Base-by-base conservation (phyloP, 2,888 invertebrate genomes). In the Electrophaes corylata region DNA sequence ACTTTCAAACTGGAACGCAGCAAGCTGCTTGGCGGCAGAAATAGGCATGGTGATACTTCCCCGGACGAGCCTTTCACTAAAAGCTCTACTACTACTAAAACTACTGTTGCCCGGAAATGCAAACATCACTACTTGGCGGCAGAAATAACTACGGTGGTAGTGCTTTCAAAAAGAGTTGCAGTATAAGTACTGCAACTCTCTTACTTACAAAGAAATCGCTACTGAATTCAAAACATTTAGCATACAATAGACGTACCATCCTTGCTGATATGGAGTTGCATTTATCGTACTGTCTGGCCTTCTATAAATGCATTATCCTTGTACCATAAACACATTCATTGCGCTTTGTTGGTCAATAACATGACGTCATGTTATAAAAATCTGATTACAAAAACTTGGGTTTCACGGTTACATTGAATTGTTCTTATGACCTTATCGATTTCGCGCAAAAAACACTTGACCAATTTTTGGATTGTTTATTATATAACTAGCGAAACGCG, bases 191-290 rank as follows among this genome's bases (percentile, higher is more conserved):
- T n/a, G n/a, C n/a, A n/a, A n/a, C n/a, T n/a, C n/a, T n/a, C n/a
- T n/a, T n/a, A n/a, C n/a, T n/a, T n/a, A n/a, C n/a, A n/a, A n/a
- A n/a, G n/a, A 39, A 20, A 53, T 54, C 41, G 11, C 46, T 14
- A 59, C 51, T 53, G 52, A 37, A 49, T 45, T 26, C 48, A 44
- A 49, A 37, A 46, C 14, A 43, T 29, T 54, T 55, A 12, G 37
- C 39, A 51, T 45, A 62, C 43, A 53, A 46, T 44, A 40, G 20
- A 20, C 26, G 54, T 20, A 49, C 46, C 29, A 57, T 56, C 46
- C 47, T 48, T 18, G 37, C 43, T 8, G 29, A 23, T 37, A 49
- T 48, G 31, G 49, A 5, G 31, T 45, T 49, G 40, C 26, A 40
- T 49, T 18, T 44, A 37, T 44, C 26, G 8, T 37, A 54, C 16